A percentile compares a stretch with the other conserved stretches of the same genome.
Conservation (phyloP, 1,140 invertebrate genomes). For the Hypothenemus hampei region DNA sequence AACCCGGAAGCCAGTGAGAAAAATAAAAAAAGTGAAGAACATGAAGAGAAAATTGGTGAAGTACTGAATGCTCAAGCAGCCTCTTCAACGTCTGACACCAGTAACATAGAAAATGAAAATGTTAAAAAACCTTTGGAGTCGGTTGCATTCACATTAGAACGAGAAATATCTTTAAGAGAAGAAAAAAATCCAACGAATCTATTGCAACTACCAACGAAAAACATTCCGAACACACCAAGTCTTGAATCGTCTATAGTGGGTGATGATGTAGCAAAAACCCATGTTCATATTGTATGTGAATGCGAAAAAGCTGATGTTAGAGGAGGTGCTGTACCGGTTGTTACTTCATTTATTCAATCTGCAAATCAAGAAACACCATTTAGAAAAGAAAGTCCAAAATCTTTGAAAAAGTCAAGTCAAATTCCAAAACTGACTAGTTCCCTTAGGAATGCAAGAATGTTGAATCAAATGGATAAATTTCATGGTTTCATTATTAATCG, state of each 20-base stretch:
- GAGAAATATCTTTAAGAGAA: not conserved
- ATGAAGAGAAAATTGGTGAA: too few species aligned
- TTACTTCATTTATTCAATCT: slow-evolving; percentile 12
- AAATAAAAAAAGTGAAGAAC: too few species aligned
- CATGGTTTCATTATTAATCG: not conserved
- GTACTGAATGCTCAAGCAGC: too few species aligned
- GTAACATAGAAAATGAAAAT: too few species aligned
- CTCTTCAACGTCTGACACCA: too few species aligned
- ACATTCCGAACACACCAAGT: not conserved
- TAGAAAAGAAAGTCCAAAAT: not conserved
- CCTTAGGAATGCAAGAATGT: slow-evolving; percentile 5
- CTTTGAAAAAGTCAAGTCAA: slow-evolving; percentile 8
- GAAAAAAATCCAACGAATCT: too few species aligned
- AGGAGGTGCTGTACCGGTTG: slow-evolving; percentile 27
- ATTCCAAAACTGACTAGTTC: slow-evolving; percentile 17
- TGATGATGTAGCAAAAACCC: slow-evolving; percentile 18
- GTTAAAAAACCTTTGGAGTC: too few species aligned
- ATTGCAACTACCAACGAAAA: slow-evolving; percentile 8
- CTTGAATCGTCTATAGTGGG: slow-evolving; percentile 19
- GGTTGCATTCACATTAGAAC: slow-evolving; percentile 2
- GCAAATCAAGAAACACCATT: not conserved
- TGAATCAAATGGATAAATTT: not conserved
- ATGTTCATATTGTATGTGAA: slow-evolving; percentile 25
- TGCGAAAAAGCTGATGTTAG: slow-evolving; percentile 19
- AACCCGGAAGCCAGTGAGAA: too few species aligned